Evolutionary conservation across 2,888 invertebrate species (phyloP), one percentile per base, ranked within the genome.

Genomic region (Chromoteleia sp.): DNA sequence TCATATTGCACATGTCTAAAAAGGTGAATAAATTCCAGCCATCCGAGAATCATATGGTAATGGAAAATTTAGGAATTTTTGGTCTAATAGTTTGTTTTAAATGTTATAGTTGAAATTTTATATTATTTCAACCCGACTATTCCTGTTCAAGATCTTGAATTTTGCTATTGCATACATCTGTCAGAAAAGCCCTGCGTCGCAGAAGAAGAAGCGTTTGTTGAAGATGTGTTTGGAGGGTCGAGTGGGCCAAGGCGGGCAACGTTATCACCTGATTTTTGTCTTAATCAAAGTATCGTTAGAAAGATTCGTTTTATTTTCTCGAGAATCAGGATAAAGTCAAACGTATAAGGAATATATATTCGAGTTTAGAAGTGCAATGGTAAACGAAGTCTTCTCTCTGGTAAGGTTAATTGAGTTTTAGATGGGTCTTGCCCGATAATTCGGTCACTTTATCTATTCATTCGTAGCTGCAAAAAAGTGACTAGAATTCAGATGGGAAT

Each of bases 211-310:
- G 45, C 7, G 17, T 65, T 59, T 50, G 52, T 71, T 41, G 33
- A 15, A 58, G 58, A 65, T 78, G 67, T 71, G 78, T 58, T 71
- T 65, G 71, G 78, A 78, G 78, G 78, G 78, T 78, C 78, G 78
- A 78, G 78, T 78, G 68, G 68, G 14, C 52, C 45, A 41, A 70
- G 25, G 52, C 29, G 30, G 41, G 54, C 30, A 29, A 56, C 25
- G 5, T 41, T 70, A 63, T 45, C 1, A 19, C n/a, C 17, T 39
- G 15, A 67, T 73, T 61, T 61, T 25, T 43, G 21, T 52, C 14
- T 15, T 1, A 30, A 41, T 61, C 25, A 54, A 56, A 50, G 63
- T 54, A 54, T 54, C 50, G 5, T 56, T 50, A 50, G 39, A 48
- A 33, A 8, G 7, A 29, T n/a, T n/a, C n/a, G n/a, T n/a, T 41